Conservation (phyloP, 37 sponge, comb jelly and placozoan genomes). For the Geodia barretti region DNA sequence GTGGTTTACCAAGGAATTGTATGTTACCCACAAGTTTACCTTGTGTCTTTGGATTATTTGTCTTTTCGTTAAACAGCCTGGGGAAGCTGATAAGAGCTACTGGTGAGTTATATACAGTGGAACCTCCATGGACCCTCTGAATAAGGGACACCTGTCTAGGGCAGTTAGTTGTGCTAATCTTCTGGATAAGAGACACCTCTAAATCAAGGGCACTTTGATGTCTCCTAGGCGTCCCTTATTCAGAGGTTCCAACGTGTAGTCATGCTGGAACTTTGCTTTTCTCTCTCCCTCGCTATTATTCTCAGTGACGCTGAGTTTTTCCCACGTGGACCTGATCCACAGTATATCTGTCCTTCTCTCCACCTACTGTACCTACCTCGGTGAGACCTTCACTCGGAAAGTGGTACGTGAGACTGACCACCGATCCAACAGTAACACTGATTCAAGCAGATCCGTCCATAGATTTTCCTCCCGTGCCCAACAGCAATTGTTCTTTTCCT, state of each 20-base stretch:
- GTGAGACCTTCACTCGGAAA: slow-evolving; percentile 64
- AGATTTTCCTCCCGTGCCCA: background rate
- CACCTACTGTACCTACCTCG: slow-evolving; percentile 63
- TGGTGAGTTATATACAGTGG: slow-evolving; percentile 18
- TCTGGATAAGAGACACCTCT: background rate
- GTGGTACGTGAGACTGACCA: too few relatives aligned
- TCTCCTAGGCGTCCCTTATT: too few relatives aligned
- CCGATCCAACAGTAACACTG: background rate
- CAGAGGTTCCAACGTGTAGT: too few relatives aligned
- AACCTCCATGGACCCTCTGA: too few relatives aligned
- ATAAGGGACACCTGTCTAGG: too few relatives aligned
- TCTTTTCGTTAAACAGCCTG: slow-evolving; percentile 3
- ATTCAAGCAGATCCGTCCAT: background rate
- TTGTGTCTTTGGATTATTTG: background rate
- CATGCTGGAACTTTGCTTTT: too few relatives aligned
- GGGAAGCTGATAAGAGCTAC: slow-evolving; percentile 25
- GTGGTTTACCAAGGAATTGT: slow-evolving; percentile 82
- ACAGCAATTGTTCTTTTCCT: background rate
- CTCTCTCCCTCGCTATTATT: background rate
- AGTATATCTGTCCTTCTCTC: slow-evolving; percentile 51
- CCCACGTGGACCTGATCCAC: slow-evolving; percentile 73
- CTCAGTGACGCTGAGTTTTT: slow-evolving; percentile 58
- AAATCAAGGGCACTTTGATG: too few relatives aligned
- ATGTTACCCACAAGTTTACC: slow-evolving; percentile 1
- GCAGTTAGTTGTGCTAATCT: background rate